phyloP scores from a whole-genome alignment of 2,797 vertebrate species.

The Sandelia bainsii region DNA sequence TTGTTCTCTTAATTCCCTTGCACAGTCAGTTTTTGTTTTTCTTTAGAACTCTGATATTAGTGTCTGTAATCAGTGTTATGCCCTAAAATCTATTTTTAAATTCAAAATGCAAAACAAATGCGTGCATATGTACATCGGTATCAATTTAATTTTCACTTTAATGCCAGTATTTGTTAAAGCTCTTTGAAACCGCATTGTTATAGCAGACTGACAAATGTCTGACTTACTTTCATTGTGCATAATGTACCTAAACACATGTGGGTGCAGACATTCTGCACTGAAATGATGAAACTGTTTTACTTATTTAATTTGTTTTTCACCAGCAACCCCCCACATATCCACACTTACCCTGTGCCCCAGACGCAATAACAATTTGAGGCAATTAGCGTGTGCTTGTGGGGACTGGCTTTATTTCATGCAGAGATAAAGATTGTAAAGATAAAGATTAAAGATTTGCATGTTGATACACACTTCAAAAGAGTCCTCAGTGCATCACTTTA shows the following conservation, averaged over 20 bases:
- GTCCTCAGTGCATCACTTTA: conserved; percentile 1
- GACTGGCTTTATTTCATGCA: conserved; percentile 59
- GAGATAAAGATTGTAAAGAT: too few species aligned
- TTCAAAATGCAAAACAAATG: background rate
- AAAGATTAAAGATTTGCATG: conserved; percentile 42
- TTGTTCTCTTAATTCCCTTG: conserved; percentile 42
- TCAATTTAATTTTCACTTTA: background rate
- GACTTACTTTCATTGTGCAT: background rate
- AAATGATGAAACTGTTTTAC: background rate
- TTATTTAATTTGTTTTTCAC: conserved; percentile 6
- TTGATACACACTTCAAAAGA: conserved; percentile 23
- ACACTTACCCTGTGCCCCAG: background rate
- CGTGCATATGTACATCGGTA: background rate
- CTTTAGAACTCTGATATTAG: conserved; percentile 39
- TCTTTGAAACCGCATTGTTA: background rate
- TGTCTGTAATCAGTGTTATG: background rate
- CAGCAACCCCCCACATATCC: conserved; percentile 4
- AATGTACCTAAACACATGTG: background rate
- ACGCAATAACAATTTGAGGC: conserved; percentile 35
- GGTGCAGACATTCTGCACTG: background rate
- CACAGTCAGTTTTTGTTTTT: conserved; percentile 10
- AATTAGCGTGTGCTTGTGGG: conserved; percentile 50
- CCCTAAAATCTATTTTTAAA: background rate
- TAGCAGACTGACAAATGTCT: background rate
- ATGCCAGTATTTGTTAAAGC: background rate